These are phyloP conservation scores for Macrostomum cliftonense DNA, from an alignment of 2,888 invertebrate species.

Conservation along the genomic window DNA sequence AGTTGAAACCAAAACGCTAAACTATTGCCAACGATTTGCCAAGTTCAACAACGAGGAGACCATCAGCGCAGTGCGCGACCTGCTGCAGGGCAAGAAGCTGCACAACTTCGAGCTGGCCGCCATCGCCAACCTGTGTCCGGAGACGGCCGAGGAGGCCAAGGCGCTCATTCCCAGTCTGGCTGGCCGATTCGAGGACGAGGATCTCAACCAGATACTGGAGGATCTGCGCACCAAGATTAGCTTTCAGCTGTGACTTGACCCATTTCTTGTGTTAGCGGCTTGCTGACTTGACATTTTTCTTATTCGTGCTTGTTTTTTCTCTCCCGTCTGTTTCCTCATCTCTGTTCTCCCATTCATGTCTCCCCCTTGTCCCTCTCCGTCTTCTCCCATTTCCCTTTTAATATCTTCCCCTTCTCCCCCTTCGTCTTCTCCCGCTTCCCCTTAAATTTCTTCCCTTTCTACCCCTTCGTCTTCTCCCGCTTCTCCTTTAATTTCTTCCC, in stretches of 20 bases:
- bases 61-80: conserved; percentile 63
- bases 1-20: conserved; percentile 89
- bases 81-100: conserved; percentile 14
- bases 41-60: conserved; percentile 97
- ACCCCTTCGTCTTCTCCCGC: no score
- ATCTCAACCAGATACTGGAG: conserved; percentile 79
- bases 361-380: no score
- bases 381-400: no score
- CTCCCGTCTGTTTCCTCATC: no score
- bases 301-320: no score
- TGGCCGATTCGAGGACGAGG: conserved; percentile 91
- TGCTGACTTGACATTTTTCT: no score
- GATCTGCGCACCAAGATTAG: conserved; percentile 95
- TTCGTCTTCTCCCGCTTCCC: no score
- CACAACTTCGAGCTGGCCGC: conserved; percentile 96
- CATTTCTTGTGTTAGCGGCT: no score
- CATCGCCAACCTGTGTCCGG: conserved; percentile 90
- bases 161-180: conserved; percentile 82
- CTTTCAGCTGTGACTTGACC: conserved; percentile 59
- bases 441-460: no score
- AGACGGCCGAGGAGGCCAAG: conserved; percentile 93
- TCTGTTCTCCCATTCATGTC: no score
- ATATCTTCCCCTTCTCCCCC: no score
- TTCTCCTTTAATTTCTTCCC: no score
- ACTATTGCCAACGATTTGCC: conserved; percentile 81